Evolutionary conservation across 2,888 invertebrate species (phyloP).

Genomic region (Macaria notata): DNA sequence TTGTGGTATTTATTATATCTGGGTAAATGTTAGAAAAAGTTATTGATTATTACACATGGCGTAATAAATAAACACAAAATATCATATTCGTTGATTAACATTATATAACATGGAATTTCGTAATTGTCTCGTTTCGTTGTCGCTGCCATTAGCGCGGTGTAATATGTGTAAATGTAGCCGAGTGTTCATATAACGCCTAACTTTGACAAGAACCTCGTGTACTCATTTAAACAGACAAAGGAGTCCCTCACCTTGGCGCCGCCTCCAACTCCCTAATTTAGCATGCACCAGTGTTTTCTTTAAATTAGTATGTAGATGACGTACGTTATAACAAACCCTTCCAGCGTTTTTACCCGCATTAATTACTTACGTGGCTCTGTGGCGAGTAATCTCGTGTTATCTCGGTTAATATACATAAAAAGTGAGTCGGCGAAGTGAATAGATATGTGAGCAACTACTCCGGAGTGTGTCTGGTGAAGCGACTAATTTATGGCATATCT

Average conservation of each 20-base stretch:
- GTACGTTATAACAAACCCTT: slow-evolving; percentile 23
- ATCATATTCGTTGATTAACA: too few relatives aligned
- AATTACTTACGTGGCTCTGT: slow-evolving; percentile 31
- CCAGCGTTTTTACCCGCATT: slow-evolving; percentile 27
- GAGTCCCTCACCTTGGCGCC: slow-evolving; percentile 27
- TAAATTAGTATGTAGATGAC: slow-evolving; percentile 36
- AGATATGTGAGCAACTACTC: slow-evolving; percentile 27
- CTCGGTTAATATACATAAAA: slow-evolving; percentile 19
- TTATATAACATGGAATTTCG: too few relatives aligned
- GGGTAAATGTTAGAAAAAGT: too few relatives aligned
- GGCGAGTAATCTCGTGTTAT: slow-evolving; percentile 23
- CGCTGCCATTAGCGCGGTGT: background rate
- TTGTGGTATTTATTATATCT: too few relatives aligned
- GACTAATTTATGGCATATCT: slow-evolving; percentile 35
- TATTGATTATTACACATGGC: too few relatives aligned
- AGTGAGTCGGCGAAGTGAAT: slow-evolving; percentile 23
- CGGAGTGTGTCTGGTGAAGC: slow-evolving; percentile 25
- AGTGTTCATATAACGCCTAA: slow-evolving; percentile 2
- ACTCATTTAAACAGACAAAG: slow-evolving; percentile 23
- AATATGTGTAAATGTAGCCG: slow-evolving; percentile 6
- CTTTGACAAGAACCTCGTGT: slow-evolving; percentile 12
- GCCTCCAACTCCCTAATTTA: slow-evolving; percentile 36
- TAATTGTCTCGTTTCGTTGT: too few relatives aligned
- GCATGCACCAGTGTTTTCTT: slow-evolving; percentile 38
- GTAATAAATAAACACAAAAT: too few relatives aligned